A percentile compares a stretch with the other conserved stretches of the same genome.
phyloP scores from a whole-genome alignment of 2,888 invertebrate species.

The Polyommatus icarus region DNA sequence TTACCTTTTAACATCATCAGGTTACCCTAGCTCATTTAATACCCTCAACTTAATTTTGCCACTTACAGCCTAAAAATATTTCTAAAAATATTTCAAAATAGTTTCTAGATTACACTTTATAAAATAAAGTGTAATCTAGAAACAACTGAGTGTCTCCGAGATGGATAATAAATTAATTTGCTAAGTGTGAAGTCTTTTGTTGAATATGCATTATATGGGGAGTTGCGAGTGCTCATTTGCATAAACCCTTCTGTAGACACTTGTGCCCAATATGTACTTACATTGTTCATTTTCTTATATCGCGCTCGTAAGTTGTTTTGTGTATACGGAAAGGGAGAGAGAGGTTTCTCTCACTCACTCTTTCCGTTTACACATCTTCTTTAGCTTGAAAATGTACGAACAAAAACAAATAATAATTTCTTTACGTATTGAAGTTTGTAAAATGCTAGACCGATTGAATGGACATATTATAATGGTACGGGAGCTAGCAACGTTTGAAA shows the following conservation, averaged over 20 bases:
- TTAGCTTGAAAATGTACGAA: no score
- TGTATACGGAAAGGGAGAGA: not conserved
- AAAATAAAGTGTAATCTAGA: conserved; percentile 1
- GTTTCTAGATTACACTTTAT: no score
- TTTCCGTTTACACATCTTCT: no score
- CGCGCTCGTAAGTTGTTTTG: not conserved
- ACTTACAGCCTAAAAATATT: conserved; percentile 14
- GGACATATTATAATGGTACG: no score
- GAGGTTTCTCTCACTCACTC: no score
- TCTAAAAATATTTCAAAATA: no score
- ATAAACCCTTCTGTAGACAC: conserved; percentile 48
- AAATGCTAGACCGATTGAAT: not conserved
- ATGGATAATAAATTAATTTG: conserved; percentile 50
- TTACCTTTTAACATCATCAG: not conserved
- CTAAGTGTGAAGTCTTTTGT: conserved; percentile 45
- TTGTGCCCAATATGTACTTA: conserved; percentile 7
- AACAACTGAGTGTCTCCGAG: conserved; percentile 23
- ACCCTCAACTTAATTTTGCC: not conserved
- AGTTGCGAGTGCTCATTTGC: conserved; percentile 55
- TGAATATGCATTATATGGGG: conserved; percentile 54
- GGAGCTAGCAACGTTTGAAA: no score
- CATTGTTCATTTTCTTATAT: conserved; percentile 21
- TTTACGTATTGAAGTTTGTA: not conserved
- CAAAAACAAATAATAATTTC: not conserved
- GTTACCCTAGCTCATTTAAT: not conserved